Percentiles rank a stretch among this genome's conserved stretches.
phyloP scores from a whole-genome alignment of 2,113 vertebrate genomes.

The Ctenodactylus gundi region DNA sequence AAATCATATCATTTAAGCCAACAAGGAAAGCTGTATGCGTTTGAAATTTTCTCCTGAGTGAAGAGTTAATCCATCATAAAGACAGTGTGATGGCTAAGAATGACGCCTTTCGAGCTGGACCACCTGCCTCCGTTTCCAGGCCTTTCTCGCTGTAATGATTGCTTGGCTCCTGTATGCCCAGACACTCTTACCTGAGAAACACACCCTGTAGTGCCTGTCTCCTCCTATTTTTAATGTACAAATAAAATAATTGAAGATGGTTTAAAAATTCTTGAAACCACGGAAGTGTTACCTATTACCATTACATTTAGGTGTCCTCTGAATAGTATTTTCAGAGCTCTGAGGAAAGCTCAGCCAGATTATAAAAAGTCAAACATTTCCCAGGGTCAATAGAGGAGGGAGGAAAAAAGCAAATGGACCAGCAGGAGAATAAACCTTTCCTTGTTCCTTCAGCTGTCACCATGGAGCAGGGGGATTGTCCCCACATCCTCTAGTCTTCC shows the following conservation, averaged over 20 bases:
- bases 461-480: neutral
- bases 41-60: neutral
- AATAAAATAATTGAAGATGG: neutral
- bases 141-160: neutral
- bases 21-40: neutral
- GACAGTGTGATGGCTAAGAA: neutral
- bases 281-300: neutral
- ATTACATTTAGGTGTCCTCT: neutral
- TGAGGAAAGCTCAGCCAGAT: neutral
- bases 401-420: neutral
- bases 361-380: neutral
- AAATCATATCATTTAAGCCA: neutral
- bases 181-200: neutral
- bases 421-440: neutral
- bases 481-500: neutral
- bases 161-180: neutral
- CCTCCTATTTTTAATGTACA: neutral
- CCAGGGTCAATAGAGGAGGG: neutral
- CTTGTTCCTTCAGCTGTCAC: neutral
- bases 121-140: neutral
- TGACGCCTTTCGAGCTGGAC: neutral
- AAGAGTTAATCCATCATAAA: neutral
- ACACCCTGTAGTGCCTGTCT: neutral
- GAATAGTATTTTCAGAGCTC: neutral
- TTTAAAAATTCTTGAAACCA: neutral